Evolutionary conservation across 2,113 vertebrate genomes (phyloP).

Genomic region (Anguilla rostrata): DNA sequence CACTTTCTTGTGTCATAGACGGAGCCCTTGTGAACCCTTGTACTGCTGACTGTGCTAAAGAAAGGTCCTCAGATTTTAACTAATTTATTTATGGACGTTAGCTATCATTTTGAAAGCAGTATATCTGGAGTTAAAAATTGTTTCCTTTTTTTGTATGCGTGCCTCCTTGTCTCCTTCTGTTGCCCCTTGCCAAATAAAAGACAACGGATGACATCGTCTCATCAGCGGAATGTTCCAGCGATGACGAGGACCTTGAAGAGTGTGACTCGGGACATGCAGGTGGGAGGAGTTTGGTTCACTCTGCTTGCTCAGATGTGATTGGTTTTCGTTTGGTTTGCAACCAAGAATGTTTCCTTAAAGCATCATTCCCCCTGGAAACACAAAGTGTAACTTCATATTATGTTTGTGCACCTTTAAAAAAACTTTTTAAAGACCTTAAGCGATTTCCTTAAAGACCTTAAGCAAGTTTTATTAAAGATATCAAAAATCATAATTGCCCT

Average conservation of each 20-base stretch:
- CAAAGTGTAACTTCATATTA: conserved; percentile 71
- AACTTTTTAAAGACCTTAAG: background rate
- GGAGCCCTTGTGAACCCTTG: no score
- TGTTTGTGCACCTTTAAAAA: background rate
- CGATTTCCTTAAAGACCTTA: conserved; percentile 9
- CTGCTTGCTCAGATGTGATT: conserved; percentile 81
- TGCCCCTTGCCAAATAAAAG: conserved; percentile 54
- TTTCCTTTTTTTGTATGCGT: conserved; percentile 15
- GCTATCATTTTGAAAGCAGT: background rate
- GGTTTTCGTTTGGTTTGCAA: conserved; percentile 81
- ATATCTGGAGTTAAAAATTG: background rate
- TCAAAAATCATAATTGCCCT: background rate
- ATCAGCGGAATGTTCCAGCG: conserved; percentile 95
- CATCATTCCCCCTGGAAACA: conserved; percentile 90
- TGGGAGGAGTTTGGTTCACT: conserved; percentile 94
- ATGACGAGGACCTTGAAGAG: conserved; percentile 96
- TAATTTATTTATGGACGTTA: no score
- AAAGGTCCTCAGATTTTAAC: no score
- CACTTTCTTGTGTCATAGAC: no score
- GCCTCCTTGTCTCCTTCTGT: conserved; percentile 17
- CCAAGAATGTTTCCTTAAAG: conserved; percentile 74
- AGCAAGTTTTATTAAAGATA: background rate
- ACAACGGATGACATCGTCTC: conserved; percentile 96
- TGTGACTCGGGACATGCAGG: conserved; percentile 95
- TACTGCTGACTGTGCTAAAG: no score